These are phyloP conservation scores for Ptychadena robeensis DNA, from an alignment of 2,797 vertebrate genomes.

Conservation along the genomic window DNA sequence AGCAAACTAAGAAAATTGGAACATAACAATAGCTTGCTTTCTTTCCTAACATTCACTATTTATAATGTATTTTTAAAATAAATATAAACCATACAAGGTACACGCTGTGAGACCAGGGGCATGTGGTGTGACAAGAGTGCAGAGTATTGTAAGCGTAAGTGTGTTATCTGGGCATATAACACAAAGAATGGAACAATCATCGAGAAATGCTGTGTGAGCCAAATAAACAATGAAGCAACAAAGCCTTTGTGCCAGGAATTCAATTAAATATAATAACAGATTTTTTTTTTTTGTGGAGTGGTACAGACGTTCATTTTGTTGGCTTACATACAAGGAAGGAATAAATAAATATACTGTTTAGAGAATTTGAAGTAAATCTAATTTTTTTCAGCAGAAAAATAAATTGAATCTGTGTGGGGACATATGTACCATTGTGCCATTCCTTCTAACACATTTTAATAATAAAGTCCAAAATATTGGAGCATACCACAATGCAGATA, in stretches of 20 bases:
- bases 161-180: not conserved
- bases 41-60: too few species aligned
- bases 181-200: not conserved
- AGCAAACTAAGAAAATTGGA: not conserved
- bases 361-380: not conserved
- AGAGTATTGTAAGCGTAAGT: not conserved
- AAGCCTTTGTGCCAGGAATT: not conserved
- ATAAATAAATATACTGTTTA: not conserved
- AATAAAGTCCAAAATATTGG: too few species aligned
- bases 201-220: not conserved
- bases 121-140: not conserved
- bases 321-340: not conserved
- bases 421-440: too few species aligned
- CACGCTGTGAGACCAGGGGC: not conserved
- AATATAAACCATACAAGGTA: too few species aligned
- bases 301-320: not conserved
- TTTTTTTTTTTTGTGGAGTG: not conserved
- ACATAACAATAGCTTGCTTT: not conserved
- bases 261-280: not conserved
- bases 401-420: too few species aligned
- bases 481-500: too few species aligned
- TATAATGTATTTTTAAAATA: too few species aligned
- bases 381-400: too few species aligned
- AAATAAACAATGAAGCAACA: conserved; percentile 16
- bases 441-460: too few species aligned